These are phyloP conservation scores for Umimayanthus chanpuru DNA, from an alignment of 92 coral and sea anemone genomes.

Conservation along the genomic window DNA sequence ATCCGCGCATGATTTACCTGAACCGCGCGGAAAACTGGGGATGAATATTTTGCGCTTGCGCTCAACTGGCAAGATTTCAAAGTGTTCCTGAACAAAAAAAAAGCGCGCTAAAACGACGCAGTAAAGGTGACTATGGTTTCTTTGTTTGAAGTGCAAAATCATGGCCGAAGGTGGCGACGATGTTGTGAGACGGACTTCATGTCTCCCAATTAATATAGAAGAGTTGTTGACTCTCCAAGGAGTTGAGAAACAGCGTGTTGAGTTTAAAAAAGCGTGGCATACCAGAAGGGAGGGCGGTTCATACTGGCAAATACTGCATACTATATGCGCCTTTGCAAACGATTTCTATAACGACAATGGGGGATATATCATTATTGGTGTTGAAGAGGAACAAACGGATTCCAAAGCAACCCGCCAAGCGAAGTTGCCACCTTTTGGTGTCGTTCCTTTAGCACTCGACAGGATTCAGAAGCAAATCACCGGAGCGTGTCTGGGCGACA, in stretches of 20 bases:
- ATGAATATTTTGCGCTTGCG: no score
- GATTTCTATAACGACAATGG: slow-evolving; percentile 82
- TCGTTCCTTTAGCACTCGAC: slow-evolving; percentile 51
- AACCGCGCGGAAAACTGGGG: no score
- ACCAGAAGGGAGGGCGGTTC: slow-evolving; percentile 47
- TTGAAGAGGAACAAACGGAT: slow-evolving; percentile 62
- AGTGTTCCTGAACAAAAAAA: no score
- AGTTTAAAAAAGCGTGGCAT: slow-evolving; percentile 76
- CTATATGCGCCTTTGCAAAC: slow-evolving; percentile 83
- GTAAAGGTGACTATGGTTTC: no score
- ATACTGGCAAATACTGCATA: slow-evolving; percentile 64
- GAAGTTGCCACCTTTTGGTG: slow-evolving; percentile 65
- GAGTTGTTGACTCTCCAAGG: slow-evolving; percentile 60
- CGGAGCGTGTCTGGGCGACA: slow-evolving; percentile 68
- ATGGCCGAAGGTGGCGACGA: slow-evolving; percentile 36
- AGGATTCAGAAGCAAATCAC: slow-evolving; percentile 64
- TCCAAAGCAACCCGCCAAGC: slow-evolving; percentile 51
- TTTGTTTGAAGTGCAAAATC: neutral
- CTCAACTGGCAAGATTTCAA: no score
- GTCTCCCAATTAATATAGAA: slow-evolving; percentile 52
- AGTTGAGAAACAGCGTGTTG: slow-evolving; percentile 71
- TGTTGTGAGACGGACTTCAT: slow-evolving; percentile 46
- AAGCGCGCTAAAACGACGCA: no score
- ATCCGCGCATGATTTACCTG: no score
- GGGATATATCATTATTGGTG: slow-evolving; percentile 76